Base-by-base conservation (phyloP, 2,888 invertebrate species). In the Luperina testacea region DNA sequence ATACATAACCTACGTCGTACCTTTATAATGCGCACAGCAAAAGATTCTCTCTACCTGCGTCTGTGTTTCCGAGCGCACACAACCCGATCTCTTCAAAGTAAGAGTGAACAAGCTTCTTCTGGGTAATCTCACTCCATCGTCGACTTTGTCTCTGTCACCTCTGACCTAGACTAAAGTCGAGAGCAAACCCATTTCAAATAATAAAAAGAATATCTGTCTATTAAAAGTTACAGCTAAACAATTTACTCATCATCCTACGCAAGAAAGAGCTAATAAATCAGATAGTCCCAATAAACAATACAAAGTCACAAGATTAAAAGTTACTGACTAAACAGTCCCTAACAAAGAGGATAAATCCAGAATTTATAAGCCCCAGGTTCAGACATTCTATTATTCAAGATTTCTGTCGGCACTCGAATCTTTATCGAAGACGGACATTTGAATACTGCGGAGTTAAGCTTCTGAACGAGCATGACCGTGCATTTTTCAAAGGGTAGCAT, bases 381-480 rank as follows among this genome's bases (percentile, higher is more conserved):
- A 77, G 70, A 77, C 32, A 81, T 88, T 85, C 70, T 83, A 88
- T 88, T 82, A 88, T 88, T 79, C 72, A 72, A 76, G 78, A 75
- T 72, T 85, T 82, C 79, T 81, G 87, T 88, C 78, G 51, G 27
- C 80, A 79, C 74, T 77, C 32, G 64, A 83, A 89, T 81, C 80
- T 85, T 78, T 77, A 87, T 69, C 81, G 83, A 76, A 76, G 85
- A 80, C 77, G 72, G 82, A 72, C 82, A 87, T 89, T 88, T 89
- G 90, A 89, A 89, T 89, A 89, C 81, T 53, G 80, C 45, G 67
- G 72, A 85, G 84, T 84, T 84, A 89, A 88, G 80, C 85, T 78
- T 70, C 81, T 72, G 77, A 72, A 65, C 63, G 73, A 75, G 68
- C 81, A 84, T 88, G 88, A 88, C 71, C 78, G 63, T 38, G 80